Conservation (phyloP, 1,140 invertebrate species). For the Dinoponera quadriceps region DNA sequence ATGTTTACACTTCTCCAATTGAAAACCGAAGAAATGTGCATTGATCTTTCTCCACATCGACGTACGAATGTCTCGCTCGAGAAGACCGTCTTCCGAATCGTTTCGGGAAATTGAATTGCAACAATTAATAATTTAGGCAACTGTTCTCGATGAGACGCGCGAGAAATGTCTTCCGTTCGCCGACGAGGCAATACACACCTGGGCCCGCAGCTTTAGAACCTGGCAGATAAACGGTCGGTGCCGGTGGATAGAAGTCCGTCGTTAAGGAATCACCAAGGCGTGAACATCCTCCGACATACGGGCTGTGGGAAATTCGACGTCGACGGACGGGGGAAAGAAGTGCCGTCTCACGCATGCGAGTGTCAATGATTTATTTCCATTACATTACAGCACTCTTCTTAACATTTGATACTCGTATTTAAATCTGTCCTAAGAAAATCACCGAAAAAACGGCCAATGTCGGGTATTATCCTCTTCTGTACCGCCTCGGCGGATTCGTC, state of each 20-base stretch:
- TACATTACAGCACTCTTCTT: conserved; percentile 78
- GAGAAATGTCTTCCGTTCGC: neutral
- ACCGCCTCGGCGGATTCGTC: conserved; percentile 68
- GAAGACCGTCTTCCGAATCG: neutral
- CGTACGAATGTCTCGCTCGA: no score
- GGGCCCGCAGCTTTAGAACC: conserved; percentile 73
- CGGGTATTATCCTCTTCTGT: conserved; percentile 71
- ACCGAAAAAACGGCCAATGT: conserved; percentile 63
- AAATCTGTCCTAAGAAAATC: conserved; percentile 80
- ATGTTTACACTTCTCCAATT: no score
- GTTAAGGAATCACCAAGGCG: neutral
- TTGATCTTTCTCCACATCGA: no score
- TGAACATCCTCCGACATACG: neutral
- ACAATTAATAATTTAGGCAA: conserved; percentile 1
- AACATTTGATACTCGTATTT: conserved; percentile 75
- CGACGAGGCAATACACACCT: conserved; percentile 66
- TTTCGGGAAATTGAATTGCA: neutral
- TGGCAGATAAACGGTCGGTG: conserved; percentile 4
- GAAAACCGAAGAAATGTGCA: no score
- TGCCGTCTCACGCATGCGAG: conserved; percentile 16
- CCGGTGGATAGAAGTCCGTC: conserved; percentile 22
- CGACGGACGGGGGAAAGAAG: neutral
- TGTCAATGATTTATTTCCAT: conserved; percentile 80
- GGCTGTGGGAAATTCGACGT: neutral
- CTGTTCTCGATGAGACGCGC: neutral